Base-by-base conservation (phyloP, 2,888 invertebrate species). In the Sarcophaga carnaria region DNA sequence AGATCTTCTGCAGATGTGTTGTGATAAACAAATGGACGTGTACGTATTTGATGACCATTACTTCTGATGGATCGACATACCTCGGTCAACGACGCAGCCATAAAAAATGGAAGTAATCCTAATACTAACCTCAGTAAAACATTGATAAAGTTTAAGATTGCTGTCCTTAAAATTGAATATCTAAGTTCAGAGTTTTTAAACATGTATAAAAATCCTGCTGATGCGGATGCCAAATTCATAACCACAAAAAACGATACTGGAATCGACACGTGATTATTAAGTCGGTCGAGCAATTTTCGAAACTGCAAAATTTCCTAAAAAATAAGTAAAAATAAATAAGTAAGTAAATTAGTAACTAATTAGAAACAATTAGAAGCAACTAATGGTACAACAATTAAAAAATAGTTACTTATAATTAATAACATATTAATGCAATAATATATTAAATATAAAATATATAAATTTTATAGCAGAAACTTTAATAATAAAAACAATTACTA, bases 11-110 rank as follows among this genome's bases (percentile, higher is more conserved):
- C 95, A 0, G 97, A 95, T 11, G 97, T 96, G 90, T 96, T 96
- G 92, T 97, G 96, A 93, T 97, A 97, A 3, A 97, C 96, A 91
- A 96, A 97, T 0, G 97, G 97, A 2, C 97, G 95, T 17, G 96
- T 95, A 77, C 97, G 95, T 75, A 97, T 95, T 93, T 97, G 96
- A 92, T 97, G 97, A 0, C 97, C 97, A 79, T 96, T 95, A 22
- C 95, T 95, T 92, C 96, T 96, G n/a, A 97, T 95, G 88, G 95
- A 94, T 27, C 95, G 94, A 90, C 97, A 97, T 63, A 96, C 96
- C 12, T 95, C 95, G 0, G 97, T 96, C 86, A 97, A 94, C 77
- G 96, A 95, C 0, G 97, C 96, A 22, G 97, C 97, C 96, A 97
- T 93, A 70, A 94, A 94, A 89, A 90, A 93, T 0, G 93, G 93